Conservation (phyloP, 2,797 vertebrate genomes). For the Anguilla marmorata region DNA sequence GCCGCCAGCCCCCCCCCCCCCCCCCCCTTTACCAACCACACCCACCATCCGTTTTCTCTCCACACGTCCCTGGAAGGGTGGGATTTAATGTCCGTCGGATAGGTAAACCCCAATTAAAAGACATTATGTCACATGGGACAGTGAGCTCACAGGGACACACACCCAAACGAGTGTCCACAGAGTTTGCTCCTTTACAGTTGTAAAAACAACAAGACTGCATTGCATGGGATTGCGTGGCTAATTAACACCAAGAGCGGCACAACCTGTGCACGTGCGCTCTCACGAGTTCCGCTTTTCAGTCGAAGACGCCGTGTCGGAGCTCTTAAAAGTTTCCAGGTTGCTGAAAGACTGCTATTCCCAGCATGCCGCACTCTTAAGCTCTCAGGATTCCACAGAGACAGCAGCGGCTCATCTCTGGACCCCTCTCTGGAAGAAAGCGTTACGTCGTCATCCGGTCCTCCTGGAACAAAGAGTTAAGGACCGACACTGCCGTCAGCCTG, state of each 20-base stretch:
- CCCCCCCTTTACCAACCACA: background rate
- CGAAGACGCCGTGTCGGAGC: background rate
- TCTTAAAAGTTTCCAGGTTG: background rate
- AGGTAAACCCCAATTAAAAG: background rate
- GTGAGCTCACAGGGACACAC: background rate
- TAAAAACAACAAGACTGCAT: too few relatives aligned
- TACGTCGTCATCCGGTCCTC: constrained; percentile 54
- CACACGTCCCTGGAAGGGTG: background rate
- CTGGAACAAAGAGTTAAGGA: constrained; percentile 67
- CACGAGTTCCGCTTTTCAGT: background rate
- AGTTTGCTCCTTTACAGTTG: too few relatives aligned
- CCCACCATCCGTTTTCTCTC: background rate
- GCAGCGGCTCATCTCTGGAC: too few relatives aligned
- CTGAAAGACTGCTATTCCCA: background rate
- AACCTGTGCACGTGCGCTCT: background rate
- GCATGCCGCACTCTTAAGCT: background rate
- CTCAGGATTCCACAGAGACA: background rate
- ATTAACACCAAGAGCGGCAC: background rate
- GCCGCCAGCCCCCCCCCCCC: background rate
- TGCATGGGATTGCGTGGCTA: background rate
- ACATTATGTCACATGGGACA: background rate
- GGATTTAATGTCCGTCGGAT: background rate
- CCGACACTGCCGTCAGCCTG: constrained; percentile 37
- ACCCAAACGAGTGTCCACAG: background rate
- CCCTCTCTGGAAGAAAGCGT: constrained; percentile 37